These are phyloP conservation scores for Pycnonotus jocosus DNA, from an alignment of 2,113 vertebrate genomes.

Conservation along the genomic window DNA sequence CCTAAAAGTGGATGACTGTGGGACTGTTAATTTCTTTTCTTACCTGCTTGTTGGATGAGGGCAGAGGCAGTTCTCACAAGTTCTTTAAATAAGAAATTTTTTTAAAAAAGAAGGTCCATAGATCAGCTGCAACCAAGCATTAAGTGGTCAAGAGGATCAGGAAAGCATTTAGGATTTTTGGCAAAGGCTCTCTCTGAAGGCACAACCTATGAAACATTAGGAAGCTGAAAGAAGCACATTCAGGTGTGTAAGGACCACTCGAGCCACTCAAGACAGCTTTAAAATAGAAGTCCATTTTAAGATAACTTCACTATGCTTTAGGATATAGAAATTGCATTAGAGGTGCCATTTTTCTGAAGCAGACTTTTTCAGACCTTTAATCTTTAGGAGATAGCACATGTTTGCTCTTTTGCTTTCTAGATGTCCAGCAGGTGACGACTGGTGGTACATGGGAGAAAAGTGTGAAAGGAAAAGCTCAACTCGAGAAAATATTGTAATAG, in stretches of 20 bases:
- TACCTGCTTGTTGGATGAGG: neutral
- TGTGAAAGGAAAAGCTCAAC: slow-evolving; percentile 79
- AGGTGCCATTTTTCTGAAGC: neutral
- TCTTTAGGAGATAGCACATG: neutral
- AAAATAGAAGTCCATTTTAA: neutral
- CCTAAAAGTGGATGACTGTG: neutral
- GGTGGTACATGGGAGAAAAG: slow-evolving; percentile 85
- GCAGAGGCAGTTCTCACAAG: neutral
- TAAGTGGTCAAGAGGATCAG: neutral
- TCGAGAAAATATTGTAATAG: slow-evolving; percentile 69
- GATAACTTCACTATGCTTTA: neutral
- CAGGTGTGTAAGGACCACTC: neutral
- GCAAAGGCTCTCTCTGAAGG: neutral
- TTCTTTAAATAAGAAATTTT: neutral
- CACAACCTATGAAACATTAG: neutral
- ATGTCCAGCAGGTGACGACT: slow-evolving; percentile 77
- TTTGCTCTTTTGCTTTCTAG: slow-evolving; percentile 56
- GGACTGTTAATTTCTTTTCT: neutral
- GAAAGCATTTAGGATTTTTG: neutral
- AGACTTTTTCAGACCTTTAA: neutral
- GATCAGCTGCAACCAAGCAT: neutral
- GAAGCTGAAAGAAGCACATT: neutral
- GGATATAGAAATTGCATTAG: neutral
- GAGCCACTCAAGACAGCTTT: neutral
- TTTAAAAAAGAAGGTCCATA: neutral